phyloP scores from a whole-genome alignment of 2,888 invertebrate species.

The Orchesellides sinensis region DNA sequence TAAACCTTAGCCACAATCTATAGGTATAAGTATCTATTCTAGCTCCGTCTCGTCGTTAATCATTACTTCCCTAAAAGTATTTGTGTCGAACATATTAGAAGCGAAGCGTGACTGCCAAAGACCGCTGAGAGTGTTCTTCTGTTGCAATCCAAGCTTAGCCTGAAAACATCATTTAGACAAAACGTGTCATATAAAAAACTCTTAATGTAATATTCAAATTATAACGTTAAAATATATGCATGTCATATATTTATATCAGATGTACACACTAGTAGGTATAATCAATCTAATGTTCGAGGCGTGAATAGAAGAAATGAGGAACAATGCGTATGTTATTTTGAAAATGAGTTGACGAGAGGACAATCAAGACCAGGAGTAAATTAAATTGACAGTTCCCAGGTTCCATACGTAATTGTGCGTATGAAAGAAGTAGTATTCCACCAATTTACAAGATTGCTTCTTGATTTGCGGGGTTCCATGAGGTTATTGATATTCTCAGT shows the following conservation, averaged over 20 bases:
- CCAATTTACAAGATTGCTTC: constrained; percentile 7
- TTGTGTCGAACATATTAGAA: neutral
- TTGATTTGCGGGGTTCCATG: neutral
- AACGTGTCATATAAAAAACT: too few species aligned
- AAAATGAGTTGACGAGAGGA: neutral
- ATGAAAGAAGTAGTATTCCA: neutral
- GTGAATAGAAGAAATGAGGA: too few species aligned
- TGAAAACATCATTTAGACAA: neutral
- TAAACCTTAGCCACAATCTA: too few species aligned
- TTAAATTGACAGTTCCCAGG: neutral
- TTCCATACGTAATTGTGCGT: constrained; percentile 19
- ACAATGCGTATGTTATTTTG: constrained; percentile 10
- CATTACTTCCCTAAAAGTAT: constrained; percentile 12
- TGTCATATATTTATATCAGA: too few species aligned
- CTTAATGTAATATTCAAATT: too few species aligned
- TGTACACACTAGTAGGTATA: too few species aligned
- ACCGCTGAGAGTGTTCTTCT: constrained; percentile 6
- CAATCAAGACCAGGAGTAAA: neutral
- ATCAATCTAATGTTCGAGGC: too few species aligned
- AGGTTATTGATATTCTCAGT: neutral
- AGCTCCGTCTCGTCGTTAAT: constrained; percentile 30
- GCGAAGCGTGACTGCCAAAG: constrained; percentile 42
- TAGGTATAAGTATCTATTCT: too few species aligned
- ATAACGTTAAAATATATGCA: neutral
- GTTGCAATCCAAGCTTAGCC: neutral